Conservation (phyloP, 2,888 invertebrate species). For the Taenaris catops region DNA sequence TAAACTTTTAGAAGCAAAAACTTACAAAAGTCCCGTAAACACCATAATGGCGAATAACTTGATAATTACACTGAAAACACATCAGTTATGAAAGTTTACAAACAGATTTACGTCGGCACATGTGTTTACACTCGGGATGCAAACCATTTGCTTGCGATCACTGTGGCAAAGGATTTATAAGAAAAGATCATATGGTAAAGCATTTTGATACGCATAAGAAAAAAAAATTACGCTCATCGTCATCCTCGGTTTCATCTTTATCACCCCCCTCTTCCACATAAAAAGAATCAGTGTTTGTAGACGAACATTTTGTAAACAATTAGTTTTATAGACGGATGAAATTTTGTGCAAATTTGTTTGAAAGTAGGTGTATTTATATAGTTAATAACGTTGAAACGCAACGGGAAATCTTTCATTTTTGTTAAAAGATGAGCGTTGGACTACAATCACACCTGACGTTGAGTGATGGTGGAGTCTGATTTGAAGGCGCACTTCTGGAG, state of each 20-base stretch:
- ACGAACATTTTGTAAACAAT: slow-evolving; percentile 34
- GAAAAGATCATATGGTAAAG: slow-evolving; percentile 95
- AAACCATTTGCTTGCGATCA: slow-evolving; percentile 90
- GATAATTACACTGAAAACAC: too few species aligned
- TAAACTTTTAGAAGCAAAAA: too few species aligned
- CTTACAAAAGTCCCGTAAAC: too few species aligned
- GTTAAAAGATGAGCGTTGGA: too few species aligned
- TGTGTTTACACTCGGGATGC: slow-evolving; percentile 92
- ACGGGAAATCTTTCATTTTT: too few species aligned
- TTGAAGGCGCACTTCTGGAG: too few species aligned
- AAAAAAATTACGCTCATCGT: slow-evolving; percentile 64
- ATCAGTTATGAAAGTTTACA: too few species aligned
- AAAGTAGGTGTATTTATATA: slow-evolving; percentile 29
- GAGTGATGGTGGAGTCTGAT: too few species aligned
- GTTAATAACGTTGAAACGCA: slow-evolving; percentile 30
- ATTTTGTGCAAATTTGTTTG: slow-evolving; percentile 31
- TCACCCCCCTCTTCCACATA: slow-evolving; percentile 37
- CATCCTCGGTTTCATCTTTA: slow-evolving; percentile 43
- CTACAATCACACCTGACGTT: too few species aligned
- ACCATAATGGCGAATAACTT: too few species aligned
- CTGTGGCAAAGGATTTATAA: slow-evolving; percentile 93
- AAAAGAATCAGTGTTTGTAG: slow-evolving; percentile 18
- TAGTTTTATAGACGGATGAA: slow-evolving; percentile 44
- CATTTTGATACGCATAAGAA: slow-evolving; percentile 90
- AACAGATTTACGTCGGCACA: slow-evolving; percentile 92